phyloP scores from a whole-genome alignment of 1,140 invertebrate genomes.

The Penaeus chinensis region DNA sequence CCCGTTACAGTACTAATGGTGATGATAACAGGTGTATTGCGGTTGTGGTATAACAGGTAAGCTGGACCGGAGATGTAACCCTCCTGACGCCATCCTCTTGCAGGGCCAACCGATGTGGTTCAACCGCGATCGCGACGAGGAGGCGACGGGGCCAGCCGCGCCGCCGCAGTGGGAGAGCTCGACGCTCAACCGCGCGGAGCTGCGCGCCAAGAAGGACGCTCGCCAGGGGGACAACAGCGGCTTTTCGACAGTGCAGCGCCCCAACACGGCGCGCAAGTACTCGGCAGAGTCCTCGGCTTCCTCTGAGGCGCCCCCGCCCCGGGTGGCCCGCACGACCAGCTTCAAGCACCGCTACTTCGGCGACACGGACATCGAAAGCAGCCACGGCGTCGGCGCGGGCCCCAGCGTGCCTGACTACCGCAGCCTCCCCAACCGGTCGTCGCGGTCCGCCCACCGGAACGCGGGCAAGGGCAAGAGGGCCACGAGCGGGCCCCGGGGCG shows the following conservation, averaged over 20 bases:
- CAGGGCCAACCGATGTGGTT: constrained; percentile 28
- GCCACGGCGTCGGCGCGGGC: constrained; percentile 8
- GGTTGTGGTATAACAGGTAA: no score
- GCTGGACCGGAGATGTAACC: no score
- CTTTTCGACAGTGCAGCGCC: constrained; percentile 20
- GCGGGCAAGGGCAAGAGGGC: constrained; percentile 7
- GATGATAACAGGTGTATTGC: not conserved
- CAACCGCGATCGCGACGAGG: constrained; percentile 7
- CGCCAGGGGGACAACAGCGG: not conserved
- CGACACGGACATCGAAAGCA: constrained; percentile 55
- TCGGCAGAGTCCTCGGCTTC: constrained; percentile 23
- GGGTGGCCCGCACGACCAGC: constrained; percentile 25
- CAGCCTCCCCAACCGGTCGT: constrained; percentile 46
- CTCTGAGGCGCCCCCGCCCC: not conserved
- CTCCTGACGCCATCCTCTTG: not conserved
- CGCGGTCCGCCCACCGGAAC: constrained; percentile 36
- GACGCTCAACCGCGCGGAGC: constrained; percentile 28
- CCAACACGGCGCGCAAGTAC: not conserved
- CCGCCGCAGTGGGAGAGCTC: constrained; percentile 26
- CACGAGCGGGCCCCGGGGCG: constrained; percentile 26
- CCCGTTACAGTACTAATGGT: not conserved
- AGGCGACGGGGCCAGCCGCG: not conserved
- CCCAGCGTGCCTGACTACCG: constrained; percentile 34
- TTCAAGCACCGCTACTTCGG: constrained; percentile 63
- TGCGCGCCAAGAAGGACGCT: constrained; percentile 18